Conservation (phyloP, 2,113 vertebrate species). For the Heloderma charlesbogerti region DNA sequence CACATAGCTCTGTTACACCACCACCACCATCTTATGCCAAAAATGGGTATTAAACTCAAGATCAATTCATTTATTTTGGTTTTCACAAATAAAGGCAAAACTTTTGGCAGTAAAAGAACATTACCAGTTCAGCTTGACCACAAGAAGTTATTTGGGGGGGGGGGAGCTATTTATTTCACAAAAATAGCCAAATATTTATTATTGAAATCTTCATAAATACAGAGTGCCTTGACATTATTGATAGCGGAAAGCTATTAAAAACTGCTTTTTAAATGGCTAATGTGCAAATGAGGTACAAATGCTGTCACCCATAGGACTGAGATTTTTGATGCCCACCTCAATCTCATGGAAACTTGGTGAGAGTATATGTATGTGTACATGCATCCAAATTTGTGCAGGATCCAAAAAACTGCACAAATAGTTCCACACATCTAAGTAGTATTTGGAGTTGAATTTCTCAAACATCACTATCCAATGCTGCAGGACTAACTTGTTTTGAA, state of each 20-base stretch:
- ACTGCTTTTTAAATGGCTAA: not conserved
- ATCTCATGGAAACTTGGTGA: not conserved
- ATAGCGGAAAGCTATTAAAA: conserved; percentile 6
- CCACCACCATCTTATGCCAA: not conserved
- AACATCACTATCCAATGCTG: not conserved
- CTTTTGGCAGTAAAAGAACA: not conserved
- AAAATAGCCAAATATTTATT: conserved; percentile 8
- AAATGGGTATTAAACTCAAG: not conserved
- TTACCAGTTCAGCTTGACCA: conserved; percentile 3
- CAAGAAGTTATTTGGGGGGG: conserved; percentile 18
- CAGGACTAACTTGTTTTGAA: not conserved
- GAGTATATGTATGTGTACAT: not conserved
- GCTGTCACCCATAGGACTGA: not conserved
- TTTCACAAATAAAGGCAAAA: not conserved
- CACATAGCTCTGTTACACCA: conserved; percentile 16
- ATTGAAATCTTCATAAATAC: conserved; percentile 11
- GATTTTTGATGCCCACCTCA: not conserved
- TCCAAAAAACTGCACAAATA: not conserved
- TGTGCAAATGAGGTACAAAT: not conserved
- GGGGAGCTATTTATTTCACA: conserved; percentile 10
- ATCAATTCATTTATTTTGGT: conserved; percentile 4
- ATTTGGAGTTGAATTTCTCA: not conserved
- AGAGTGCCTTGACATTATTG: not conserved
- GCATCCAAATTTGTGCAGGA: not conserved
- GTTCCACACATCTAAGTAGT: not conserved